Conservation (phyloP, 2,797 vertebrate genomes). For the Ceyx erithaca region DNA sequence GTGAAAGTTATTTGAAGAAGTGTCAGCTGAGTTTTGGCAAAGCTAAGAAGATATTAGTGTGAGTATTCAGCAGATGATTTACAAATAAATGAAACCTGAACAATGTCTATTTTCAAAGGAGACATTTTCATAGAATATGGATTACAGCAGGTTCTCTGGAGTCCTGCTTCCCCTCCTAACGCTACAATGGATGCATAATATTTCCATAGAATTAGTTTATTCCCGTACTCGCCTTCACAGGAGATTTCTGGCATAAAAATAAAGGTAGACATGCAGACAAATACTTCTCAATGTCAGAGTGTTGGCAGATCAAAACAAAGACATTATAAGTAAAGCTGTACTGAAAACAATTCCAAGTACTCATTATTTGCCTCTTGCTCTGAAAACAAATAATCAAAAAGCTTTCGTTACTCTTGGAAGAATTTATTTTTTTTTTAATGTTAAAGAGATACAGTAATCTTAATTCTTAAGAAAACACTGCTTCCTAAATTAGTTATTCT, state of each 20-base stretch:
- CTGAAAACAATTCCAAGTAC: neutral
- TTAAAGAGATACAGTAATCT: neutral
- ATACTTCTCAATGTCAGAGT: neutral
- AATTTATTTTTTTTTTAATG: too few species aligned
- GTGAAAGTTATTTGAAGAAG: neutral
- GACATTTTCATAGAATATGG: neutral
- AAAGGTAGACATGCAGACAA: neutral
- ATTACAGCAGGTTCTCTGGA: neutral
- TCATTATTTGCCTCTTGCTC: neutral
- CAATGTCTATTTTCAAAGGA: neutral
- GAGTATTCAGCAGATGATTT: neutral
- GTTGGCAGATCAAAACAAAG: neutral
- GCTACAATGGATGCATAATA: neutral
- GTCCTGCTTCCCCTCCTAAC: neutral
- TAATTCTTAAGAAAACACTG: neutral
- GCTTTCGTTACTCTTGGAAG: neutral
- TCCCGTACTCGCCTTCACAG: neutral
- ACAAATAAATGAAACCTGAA: neutral
- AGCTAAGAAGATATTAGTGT: neutral
- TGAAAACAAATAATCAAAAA: neutral
- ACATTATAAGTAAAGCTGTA: neutral
- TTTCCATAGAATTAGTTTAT: neutral
- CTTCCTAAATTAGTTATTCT: neutral
- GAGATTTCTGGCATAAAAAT: neutral
- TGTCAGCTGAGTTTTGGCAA: neutral